Percentiles rank a stretch among this genome's conserved stretches.
Conservation (phyloP, 2,113 vertebrate genomes). For the Tragulus kanchil region DNA sequence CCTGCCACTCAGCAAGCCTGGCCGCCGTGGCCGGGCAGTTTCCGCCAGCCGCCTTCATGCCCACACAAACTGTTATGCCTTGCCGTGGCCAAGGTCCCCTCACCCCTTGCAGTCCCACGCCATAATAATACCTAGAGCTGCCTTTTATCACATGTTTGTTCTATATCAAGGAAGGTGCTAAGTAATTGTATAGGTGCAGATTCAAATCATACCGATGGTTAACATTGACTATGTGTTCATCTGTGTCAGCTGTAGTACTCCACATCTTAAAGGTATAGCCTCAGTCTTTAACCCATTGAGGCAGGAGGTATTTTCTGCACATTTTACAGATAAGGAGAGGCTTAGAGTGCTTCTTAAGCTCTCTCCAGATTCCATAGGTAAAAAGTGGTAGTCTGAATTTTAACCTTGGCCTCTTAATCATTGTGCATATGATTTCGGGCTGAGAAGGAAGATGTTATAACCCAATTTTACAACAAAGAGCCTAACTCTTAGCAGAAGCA, state of each 20-base stretch:
- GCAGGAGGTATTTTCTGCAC: background rate
- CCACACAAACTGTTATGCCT: constrained; percentile 97
- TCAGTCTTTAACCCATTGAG: background rate
- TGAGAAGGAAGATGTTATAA: background rate
- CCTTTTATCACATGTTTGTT: background rate
- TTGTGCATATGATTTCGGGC: fast-evolving
- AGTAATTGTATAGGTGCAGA: background rate
- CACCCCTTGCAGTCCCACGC: too few relatives aligned
- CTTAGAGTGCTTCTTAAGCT: background rate
- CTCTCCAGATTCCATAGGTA: background rate
- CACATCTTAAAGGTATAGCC: background rate
- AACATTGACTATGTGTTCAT: background rate
- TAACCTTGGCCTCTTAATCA: background rate
- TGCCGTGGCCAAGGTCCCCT: constrained; percentile 96
- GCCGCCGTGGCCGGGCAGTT: constrained; percentile 97
- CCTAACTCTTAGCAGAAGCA: background rate
- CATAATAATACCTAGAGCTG: background rate
- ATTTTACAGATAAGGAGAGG: background rate
- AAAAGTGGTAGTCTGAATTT: background rate
- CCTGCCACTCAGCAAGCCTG: constrained; percentile 97
- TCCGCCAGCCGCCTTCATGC: constrained; percentile 97
- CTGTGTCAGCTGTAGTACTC: background rate
- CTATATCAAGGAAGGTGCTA: background rate
- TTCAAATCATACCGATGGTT: background rate
- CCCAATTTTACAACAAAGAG: background rate